These are phyloP conservation scores for Eucidaris tribuloides DNA, from an alignment of 35 echinoderm and acorn worm species.

Conservation along the genomic window DNA sequence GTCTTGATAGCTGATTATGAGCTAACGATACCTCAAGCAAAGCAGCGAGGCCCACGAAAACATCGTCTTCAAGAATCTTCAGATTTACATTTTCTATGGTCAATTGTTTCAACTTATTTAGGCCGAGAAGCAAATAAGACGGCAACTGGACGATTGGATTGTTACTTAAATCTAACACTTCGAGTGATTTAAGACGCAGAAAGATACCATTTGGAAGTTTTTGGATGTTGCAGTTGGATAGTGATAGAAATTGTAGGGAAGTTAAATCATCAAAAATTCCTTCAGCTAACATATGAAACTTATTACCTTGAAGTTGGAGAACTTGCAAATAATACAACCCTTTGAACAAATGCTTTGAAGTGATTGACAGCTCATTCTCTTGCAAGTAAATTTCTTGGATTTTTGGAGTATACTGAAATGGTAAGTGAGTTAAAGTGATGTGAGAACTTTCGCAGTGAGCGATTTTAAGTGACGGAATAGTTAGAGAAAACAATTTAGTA, in stretches of 20 bases:
- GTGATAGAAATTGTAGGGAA: neutral
- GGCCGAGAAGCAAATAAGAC: neutral
- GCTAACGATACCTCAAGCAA: neutral
- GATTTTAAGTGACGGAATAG: neutral
- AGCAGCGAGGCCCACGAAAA: neutral
- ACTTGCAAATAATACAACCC: neutral
- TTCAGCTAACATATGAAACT: neutral
- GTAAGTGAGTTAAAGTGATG: neutral
- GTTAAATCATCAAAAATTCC: neutral
- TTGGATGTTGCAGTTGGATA: neutral
- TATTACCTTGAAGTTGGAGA: neutral
- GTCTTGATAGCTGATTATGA: neutral
- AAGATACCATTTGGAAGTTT: neutral
- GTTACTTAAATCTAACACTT: neutral
- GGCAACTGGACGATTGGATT: neutral
- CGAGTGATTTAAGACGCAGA: neutral
- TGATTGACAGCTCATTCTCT: too few relatives aligned
- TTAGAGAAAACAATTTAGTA: neutral
- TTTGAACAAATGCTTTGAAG: neutral
- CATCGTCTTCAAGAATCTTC: neutral
- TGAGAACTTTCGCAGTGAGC: neutral
- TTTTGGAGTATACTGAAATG: neutral
- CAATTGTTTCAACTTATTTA: neutral
- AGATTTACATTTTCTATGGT: neutral
- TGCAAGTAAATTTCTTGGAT: neutral